These are phyloP conservation scores for Todiramphus chloris DNA, from an alignment of 2,113 vertebrate genomes.

Conservation along the genomic window DNA sequence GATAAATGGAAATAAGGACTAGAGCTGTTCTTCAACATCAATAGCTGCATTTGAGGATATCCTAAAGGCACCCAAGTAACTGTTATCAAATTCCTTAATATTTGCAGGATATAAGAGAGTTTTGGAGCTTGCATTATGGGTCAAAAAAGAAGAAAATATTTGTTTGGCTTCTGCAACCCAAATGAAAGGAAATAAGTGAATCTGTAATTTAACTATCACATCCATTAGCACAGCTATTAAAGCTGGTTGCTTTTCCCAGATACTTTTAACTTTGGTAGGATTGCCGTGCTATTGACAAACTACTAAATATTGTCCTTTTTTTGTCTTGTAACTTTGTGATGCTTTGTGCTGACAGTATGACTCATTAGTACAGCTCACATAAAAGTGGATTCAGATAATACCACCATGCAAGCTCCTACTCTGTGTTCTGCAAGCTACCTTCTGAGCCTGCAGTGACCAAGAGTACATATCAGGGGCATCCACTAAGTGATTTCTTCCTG, in stretches of 20 bases:
- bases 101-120: neutral
- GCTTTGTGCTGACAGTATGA: neutral
- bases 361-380: neutral
- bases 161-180: neutral
- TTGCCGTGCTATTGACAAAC: neutral
- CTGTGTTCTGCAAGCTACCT: neutral
- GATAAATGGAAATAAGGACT: neutral
- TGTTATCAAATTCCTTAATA: neutral
- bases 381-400: neutral
- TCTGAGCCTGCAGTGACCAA: neutral
- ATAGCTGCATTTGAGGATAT: neutral
- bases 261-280: neutral
- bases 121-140: neutral
- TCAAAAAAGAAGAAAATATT: neutral
- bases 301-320: neutral
- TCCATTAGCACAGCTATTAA: neutral
- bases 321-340: neutral
- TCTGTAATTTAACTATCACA: neutral
- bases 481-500: slow-evolving; percentile 26
- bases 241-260: neutral
- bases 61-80: neutral
- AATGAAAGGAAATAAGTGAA: neutral
- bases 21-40: neutral
- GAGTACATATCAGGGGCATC: neutral
- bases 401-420: neutral